A percentile compares a stretch with the other conserved stretches of the same genome.
phyloP scores from a whole-genome alignment of 2,888 invertebrate genomes.

The Psococerastis gibbosa region DNA sequence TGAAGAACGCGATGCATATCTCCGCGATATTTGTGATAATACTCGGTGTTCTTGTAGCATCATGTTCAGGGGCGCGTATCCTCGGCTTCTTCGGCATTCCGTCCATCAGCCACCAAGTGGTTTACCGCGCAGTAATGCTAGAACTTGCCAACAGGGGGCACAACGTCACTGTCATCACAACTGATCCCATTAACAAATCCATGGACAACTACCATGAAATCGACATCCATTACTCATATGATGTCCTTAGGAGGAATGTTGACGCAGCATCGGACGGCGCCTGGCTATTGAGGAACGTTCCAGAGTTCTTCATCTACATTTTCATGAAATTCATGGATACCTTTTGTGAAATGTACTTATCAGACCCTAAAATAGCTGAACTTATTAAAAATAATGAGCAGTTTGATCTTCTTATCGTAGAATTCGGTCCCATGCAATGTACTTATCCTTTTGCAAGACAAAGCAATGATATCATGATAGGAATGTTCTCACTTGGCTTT shows the following conservation, averaged over 20 bases:
- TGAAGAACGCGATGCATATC: too few species aligned
- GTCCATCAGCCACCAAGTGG: too few species aligned
- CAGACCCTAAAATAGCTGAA: neutral
- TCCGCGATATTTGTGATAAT: too few species aligned
- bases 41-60: too few species aligned
- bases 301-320: neutral
- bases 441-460: neutral
- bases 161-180: conserved; percentile 18
- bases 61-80: too few species aligned
- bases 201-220: conserved; percentile 25
- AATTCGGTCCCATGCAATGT: neutral
- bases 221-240: neutral
- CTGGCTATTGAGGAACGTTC: neutral
- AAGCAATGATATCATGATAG: neutral
- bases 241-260: neutral
- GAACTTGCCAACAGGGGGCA: conserved; percentile 18
- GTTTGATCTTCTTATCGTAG: neutral
- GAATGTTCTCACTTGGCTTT: neutral
- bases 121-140: conserved; percentile 17
- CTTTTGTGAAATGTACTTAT: conserved; percentile 2
- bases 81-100: too few species aligned
- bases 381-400: neutral
- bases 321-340: neutral
- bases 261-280: conserved; percentile 1
- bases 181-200: conserved; percentile 17